Evolutionary conservation across 1,140 invertebrate genomes (phyloP).

Genomic region (Teleopsis dalmanni): DNA sequence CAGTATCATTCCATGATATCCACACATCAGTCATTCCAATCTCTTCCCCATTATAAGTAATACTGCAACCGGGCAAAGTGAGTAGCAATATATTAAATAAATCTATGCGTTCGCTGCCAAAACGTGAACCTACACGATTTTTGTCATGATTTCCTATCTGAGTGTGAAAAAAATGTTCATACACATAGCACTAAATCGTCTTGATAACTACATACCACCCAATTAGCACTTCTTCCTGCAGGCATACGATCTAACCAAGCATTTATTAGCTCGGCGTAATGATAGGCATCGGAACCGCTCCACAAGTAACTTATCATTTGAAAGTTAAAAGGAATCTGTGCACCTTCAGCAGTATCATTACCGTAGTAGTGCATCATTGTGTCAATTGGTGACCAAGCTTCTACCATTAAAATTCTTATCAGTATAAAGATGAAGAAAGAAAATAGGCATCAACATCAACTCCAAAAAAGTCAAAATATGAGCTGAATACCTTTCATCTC

Average conservation of each 20-base stretch:
- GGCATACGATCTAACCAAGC: slow-evolving; percentile 48
- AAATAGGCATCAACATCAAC: not conserved
- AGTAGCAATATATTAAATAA: slow-evolving; percentile 60
- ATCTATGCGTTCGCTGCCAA: slow-evolving; percentile 54
- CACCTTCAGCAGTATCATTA: slow-evolving; percentile 48
- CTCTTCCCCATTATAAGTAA: slow-evolving; percentile 78
- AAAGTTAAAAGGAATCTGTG: slow-evolving; percentile 62
- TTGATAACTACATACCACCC: slow-evolving; percentile 47
- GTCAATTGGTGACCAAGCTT: slow-evolving; percentile 50
- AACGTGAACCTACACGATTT: slow-evolving; percentile 50
- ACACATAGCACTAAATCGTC: slow-evolving; percentile 18
- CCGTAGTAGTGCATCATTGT: slow-evolving; percentile 51
- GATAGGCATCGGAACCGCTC: slow-evolving; percentile 38
- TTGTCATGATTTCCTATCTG: slow-evolving; percentile 60
- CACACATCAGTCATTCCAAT: slow-evolving; percentile 65
- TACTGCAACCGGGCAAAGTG: slow-evolving; percentile 61
- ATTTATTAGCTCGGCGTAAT: slow-evolving; percentile 45
- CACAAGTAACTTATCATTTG: slow-evolving; percentile 43
- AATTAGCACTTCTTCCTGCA: slow-evolving; percentile 43
- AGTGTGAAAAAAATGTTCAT: too few relatives aligned
- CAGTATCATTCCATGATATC: slow-evolving; percentile 47
- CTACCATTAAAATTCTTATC: slow-evolving; percentile 51
- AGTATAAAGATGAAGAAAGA: not conserved
- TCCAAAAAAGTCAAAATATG: not conserved
- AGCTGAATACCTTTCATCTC: slow-evolving; percentile 31